phyloP scores from a whole-genome alignment of 2,888 invertebrate species.

The Ischnus inquisitorius region DNA sequence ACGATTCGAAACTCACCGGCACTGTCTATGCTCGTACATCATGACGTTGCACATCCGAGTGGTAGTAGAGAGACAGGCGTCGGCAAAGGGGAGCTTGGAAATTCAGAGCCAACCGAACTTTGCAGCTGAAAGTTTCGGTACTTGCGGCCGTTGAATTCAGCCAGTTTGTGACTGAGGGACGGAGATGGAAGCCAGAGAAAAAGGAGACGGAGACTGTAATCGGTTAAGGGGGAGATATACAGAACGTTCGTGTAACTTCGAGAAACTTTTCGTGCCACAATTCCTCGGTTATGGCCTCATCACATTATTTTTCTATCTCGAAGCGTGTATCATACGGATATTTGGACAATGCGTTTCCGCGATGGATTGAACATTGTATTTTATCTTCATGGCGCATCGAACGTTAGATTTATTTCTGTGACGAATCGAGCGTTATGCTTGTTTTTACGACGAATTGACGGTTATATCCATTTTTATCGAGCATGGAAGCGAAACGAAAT shows the following conservation, averaged over 20 bases:
- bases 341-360: not conserved
- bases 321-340: not conserved
- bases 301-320: not conserved
- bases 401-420: not conserved
- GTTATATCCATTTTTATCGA: slow-evolving; percentile 20
- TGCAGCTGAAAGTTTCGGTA: slow-evolving; percentile 53
- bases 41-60: slow-evolving; percentile 50
- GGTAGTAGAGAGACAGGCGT: slow-evolving; percentile 2
- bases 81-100: slow-evolving; percentile 10
- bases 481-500: slow-evolving; percentile 3
- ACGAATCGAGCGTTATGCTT: not conserved
- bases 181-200: not conserved
- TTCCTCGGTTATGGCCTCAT: not conserved
- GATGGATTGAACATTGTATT: no score
- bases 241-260: not conserved
- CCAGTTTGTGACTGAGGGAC: slow-evolving; percentile 44
- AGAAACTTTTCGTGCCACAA: not conserved
- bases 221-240: not conserved
- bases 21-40: slow-evolving; percentile 57
- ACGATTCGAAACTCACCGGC: slow-evolving; percentile 45
- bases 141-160: slow-evolving; percentile 55
- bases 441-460: not conserved
- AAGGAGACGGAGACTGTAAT: not conserved
- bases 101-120: slow-evolving; percentile 51
- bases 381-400: not conserved